Percentiles rank a stretch among this genome's conserved stretches.
Conservation (phyloP, 2,888 invertebrate genomes). For the Lucinisca nassula region DNA sequence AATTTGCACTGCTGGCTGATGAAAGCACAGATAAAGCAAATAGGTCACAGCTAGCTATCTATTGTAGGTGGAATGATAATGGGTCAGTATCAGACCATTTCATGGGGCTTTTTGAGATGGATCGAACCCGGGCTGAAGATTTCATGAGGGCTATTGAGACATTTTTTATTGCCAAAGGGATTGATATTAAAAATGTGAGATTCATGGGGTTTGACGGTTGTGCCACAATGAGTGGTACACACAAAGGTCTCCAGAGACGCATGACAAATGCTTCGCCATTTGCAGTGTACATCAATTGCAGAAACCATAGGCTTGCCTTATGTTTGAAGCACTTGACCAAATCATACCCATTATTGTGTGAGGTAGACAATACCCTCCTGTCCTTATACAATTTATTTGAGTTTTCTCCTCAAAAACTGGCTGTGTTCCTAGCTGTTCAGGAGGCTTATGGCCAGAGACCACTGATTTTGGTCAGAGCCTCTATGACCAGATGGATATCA, state of each 20-base stretch:
- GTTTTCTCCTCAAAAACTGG: constrained; percentile 29
- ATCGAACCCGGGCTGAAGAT: neutral
- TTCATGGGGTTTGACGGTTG: constrained; percentile 57
- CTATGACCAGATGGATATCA: constrained; percentile 41
- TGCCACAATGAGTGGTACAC: constrained; percentile 47
- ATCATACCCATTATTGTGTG: constrained; percentile 18
- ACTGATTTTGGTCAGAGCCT: constrained; percentile 38
- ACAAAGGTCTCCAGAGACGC: constrained; percentile 46
- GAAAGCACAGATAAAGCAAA: constrained; percentile 48
- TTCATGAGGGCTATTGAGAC: constrained; percentile 18
- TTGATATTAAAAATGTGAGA: constrained; percentile 32
- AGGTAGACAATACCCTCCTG: constrained; percentile 39
- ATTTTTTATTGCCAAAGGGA: constrained; percentile 21
- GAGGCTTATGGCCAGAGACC: constrained; percentile 43
- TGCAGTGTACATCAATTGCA: constrained; percentile 49
- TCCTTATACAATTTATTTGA: constrained; percentile 50
- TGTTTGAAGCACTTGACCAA: constrained; percentile 53
- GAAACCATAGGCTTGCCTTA: too few species aligned
- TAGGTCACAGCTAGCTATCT: constrained; percentile 34
- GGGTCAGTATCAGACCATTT: neutral
- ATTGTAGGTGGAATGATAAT: constrained; percentile 25
- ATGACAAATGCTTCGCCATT: too few species aligned
- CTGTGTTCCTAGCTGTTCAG: constrained; percentile 40
- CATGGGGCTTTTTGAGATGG: constrained; percentile 21
- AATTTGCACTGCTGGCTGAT: constrained; percentile 37